These are phyloP conservation scores for Lasioglossum pauxillum DNA, from an alignment of 2,888 invertebrate species.

Conservation along the genomic window DNA sequence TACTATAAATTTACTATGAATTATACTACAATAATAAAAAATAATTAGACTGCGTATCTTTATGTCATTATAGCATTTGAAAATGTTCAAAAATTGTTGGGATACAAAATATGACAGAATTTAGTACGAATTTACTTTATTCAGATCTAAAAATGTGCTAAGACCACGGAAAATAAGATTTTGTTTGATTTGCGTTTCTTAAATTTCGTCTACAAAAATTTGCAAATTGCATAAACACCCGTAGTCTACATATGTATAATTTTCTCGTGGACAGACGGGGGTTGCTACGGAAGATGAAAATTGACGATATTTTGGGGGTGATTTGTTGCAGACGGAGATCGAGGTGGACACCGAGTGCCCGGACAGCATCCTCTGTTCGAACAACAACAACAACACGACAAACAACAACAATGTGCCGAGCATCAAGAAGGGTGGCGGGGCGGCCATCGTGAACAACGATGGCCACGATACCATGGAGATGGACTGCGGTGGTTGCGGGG, in stretches of 20 bases:
- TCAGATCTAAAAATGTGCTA: too few relatives aligned
- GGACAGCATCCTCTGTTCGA: constrained; percentile 71
- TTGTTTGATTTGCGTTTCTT: too few relatives aligned
- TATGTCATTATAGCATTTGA: too few relatives aligned
- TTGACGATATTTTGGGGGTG: not conserved
- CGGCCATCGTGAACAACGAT: constrained; percentile 60
- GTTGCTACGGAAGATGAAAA: not conserved
- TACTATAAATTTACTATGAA: too few relatives aligned
- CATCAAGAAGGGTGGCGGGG: constrained; percentile 45
- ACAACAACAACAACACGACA: constrained; percentile 67
- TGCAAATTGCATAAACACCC: too few relatives aligned
- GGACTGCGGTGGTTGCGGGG: constrained; percentile 83
- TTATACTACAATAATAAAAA: too few relatives aligned
- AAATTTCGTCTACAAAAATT: too few relatives aligned
- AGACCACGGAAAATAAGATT: too few relatives aligned
- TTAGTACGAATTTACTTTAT: too few relatives aligned
- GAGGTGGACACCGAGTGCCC: constrained; percentile 74
- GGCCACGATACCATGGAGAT: constrained; percentile 76
- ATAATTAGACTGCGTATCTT: too few relatives aligned
- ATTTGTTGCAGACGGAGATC: constrained; percentile 74
- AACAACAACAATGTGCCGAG: constrained; percentile 57
- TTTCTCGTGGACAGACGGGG: not conserved
- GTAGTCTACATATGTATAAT: not conserved
- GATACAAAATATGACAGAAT: too few relatives aligned
- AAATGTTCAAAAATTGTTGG: too few relatives aligned